Conservation (phyloP, 92 coral and sea anemone genomes). For the Actinostola sp. region DNA sequence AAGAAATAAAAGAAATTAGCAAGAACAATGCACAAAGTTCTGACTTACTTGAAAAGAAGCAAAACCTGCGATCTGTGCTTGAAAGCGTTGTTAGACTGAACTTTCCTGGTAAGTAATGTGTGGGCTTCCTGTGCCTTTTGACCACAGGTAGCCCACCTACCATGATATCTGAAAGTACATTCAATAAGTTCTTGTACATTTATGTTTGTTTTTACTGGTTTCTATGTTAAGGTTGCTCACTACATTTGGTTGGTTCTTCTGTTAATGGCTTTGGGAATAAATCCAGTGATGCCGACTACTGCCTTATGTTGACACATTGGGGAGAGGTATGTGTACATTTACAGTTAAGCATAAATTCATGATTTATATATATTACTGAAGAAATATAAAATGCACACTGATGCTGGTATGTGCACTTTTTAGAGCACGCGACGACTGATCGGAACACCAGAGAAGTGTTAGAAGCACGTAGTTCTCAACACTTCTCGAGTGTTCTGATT, state of each 20-base stretch:
- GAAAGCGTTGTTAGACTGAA: constrained; percentile 36
- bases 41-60: constrained; percentile 54
- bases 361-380: no score
- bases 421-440: no score
- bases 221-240: constrained; percentile 80
- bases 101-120: constrained; percentile 57
- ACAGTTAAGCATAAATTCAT: no score
- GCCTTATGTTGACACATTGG: constrained; percentile 72
- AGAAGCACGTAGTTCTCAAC: no score
- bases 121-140: neutral
- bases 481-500: no score
- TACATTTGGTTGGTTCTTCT: constrained; percentile 92
- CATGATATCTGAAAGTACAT: no score
- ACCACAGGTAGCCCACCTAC: constrained; percentile 19
- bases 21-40: constrained; percentile 46
- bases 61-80: constrained; percentile 56
- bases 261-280: constrained; percentile 87
- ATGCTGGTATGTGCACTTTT: no score
- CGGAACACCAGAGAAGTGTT: no score
- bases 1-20: constrained; percentile 57
- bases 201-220: neutral
- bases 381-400: no score
- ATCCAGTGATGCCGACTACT: constrained; percentile 90
- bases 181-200: no score
- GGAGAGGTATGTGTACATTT: constrained; percentile 58